Evolutionary conservation across 2,797 vertebrate species (phyloP).

Genomic region (Pangasius mekongensis): DNA sequence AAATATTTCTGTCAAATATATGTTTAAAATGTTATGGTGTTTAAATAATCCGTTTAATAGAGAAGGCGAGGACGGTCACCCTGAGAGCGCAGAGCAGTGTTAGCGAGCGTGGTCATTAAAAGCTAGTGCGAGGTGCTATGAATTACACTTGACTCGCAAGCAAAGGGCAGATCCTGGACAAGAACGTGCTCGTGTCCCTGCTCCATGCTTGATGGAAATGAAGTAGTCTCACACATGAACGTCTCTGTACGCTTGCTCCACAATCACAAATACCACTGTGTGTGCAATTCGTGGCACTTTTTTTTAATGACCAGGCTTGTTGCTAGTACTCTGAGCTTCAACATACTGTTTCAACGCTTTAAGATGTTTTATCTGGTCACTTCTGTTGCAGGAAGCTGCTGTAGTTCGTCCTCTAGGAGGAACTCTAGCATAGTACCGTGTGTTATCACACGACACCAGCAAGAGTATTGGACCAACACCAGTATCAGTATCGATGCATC

Average conservation of each 20-base stretch:
- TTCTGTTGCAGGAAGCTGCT: background rate
- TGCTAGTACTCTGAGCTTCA: background rate
- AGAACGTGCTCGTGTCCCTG: background rate
- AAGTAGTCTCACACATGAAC: background rate
- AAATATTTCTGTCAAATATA: background rate
- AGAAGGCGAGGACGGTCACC: background rate
- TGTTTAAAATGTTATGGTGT: background rate
- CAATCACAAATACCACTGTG: background rate
- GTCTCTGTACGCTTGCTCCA: background rate
- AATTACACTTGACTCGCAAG: background rate
- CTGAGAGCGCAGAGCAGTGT: background rate
- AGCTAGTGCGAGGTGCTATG: background rate
- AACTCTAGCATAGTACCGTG: background rate
- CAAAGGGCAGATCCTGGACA: background rate
- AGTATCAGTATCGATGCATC: background rate
- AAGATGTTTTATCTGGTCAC: background rate
- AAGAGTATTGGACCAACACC: background rate
- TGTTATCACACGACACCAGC: background rate
- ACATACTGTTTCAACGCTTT: background rate
- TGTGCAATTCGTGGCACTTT: background rate
- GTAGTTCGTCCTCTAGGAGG: background rate
- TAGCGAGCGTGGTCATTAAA: background rate
- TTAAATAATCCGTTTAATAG: background rate
- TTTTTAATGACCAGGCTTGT: background rate
- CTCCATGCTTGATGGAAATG: background rate